These are phyloP conservation scores for Saccopteryx leptura DNA, from an alignment of 2,113 vertebrate genomes.

Conservation along the genomic window DNA sequence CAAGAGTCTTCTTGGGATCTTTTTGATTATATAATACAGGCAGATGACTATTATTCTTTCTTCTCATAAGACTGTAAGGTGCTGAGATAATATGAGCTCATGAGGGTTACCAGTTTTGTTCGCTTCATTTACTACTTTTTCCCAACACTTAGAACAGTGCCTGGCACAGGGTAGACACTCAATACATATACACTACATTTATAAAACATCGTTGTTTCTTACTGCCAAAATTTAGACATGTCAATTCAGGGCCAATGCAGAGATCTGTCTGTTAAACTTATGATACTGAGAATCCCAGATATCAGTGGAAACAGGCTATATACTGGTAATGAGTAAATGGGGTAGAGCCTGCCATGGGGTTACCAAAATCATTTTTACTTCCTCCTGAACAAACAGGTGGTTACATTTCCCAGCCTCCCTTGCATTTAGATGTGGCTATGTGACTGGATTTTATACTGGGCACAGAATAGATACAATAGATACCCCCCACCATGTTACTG, in stretches of 20 bases:
- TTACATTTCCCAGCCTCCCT: background rate
- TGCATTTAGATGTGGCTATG: background rate
- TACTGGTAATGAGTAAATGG: background rate
- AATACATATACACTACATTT: background rate
- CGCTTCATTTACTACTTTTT: background rate
- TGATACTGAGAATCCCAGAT: background rate
- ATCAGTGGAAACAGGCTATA: background rate
- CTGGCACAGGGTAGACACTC: background rate
- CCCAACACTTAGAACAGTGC: background rate
- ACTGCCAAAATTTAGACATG: background rate
- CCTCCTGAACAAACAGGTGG: background rate
- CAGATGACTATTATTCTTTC: background rate
- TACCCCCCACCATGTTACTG: background rate
- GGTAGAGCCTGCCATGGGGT: background rate
- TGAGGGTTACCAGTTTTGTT: background rate
- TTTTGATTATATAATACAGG: background rate
- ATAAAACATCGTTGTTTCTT: background rate
- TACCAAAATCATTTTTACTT: background rate
- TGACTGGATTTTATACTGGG: background rate
- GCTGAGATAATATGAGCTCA: background rate
- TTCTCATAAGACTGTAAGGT: background rate
- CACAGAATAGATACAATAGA: background rate
- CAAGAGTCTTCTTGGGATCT: background rate
- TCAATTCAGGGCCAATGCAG: background rate
- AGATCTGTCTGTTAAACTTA: background rate